phyloP scores from a whole-genome alignment of 2,797 vertebrate species.

The Rhinichthys osculus region DNA sequence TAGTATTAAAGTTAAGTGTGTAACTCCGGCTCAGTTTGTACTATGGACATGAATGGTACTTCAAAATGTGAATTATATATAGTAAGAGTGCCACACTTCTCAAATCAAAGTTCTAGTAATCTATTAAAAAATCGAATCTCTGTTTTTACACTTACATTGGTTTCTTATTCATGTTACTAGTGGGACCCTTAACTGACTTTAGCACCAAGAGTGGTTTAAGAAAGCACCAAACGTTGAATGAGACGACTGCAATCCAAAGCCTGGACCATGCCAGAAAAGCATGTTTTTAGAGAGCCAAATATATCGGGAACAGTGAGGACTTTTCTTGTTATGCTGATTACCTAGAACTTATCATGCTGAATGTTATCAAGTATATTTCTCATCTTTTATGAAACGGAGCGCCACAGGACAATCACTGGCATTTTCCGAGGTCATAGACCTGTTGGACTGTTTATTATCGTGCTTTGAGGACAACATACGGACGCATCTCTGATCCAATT shows the following conservation, averaged over 20 bases:
- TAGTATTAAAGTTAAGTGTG: not conserved
- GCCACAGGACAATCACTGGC: conserved; percentile 36
- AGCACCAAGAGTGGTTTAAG: conserved; percentile 59
- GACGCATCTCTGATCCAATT: not conserved
- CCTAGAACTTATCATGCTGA: conserved; percentile 11
- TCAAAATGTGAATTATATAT: not conserved
- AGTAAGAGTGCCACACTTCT: not conserved
- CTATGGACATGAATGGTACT: not conserved
- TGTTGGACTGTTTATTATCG: conserved; percentile 2
- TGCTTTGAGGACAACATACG: not conserved
- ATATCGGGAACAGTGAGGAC: conserved; percentile 45
- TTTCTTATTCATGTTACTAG: conserved; percentile 19
- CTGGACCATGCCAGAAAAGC: conserved; percentile 59
- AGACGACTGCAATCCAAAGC: conserved; percentile 67
- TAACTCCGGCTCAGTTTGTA: not conserved
- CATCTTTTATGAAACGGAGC: conserved; percentile 9
- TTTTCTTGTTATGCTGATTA: not conserved
- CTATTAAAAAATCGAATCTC: not conserved
- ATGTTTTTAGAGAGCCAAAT: conserved; percentile 61
- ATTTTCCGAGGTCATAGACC: conserved; percentile 6
- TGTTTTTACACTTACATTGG: not conserved
- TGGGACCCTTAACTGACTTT: conserved; percentile 29
- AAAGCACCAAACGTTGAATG: conserved; percentile 54
- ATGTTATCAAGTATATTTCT: conserved; percentile 16
- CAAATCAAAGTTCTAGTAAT: not conserved